Conservation (phyloP, 2,113 vertebrate species). For the Thunnus thynnus region DNA sequence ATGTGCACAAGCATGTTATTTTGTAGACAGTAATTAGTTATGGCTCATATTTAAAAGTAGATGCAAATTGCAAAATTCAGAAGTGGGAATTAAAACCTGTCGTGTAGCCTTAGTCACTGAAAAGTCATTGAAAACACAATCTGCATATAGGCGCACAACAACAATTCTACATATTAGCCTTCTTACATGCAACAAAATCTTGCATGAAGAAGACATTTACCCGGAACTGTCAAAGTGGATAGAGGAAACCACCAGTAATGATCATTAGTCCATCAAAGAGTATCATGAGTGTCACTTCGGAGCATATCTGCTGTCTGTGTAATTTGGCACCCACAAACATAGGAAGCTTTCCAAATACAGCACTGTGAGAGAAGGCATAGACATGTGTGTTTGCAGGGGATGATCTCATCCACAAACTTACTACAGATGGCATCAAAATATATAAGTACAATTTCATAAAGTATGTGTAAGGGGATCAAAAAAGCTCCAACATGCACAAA, state of each 20-base stretch:
- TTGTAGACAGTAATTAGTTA: not conserved
- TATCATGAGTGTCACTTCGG: conserved; percentile 47
- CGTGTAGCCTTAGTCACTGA: not conserved
- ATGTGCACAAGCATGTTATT: not conserved
- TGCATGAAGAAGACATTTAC: conserved; percentile 47
- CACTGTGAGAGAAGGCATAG: conserved; percentile 22
- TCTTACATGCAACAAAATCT: not conserved
- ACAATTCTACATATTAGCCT: not conserved
- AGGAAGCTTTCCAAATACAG: conserved; percentile 39
- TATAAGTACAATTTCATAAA: not conserved
- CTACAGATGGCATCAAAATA: conserved; percentile 23
- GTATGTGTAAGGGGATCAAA: not conserved
- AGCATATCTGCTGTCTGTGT: conserved; percentile 42
- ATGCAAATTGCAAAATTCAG: not conserved
- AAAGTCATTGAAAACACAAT: not conserved
- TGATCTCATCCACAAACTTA: conserved; percentile 12
- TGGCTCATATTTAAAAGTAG: not conserved
- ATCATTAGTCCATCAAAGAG: conserved; percentile 61
- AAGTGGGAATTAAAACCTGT: not conserved
- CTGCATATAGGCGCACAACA: not conserved
- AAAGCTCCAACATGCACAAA: not conserved
- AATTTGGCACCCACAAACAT: conserved; percentile 11
- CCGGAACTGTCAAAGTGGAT: conserved; percentile 64
- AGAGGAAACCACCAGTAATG: conserved; percentile 27
- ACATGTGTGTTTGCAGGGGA: conserved; percentile 4